Base-by-base conservation (phyloP, 2,797 vertebrate genomes). In the Sebastes melanostomus region DNA sequence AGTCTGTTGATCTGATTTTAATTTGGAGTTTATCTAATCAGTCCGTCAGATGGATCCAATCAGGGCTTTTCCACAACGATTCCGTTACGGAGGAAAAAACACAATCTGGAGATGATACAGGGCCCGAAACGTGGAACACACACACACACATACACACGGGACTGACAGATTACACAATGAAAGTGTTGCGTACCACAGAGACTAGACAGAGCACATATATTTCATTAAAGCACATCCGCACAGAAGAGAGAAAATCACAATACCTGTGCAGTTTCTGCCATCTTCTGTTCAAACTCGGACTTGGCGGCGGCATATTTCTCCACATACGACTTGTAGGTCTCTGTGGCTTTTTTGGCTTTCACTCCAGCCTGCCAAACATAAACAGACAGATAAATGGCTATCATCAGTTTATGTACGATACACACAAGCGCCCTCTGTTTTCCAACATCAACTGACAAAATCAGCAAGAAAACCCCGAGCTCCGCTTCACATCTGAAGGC, bases 281-380 rank as follows among this genome's bases (percentile, higher is more conserved):
- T 99, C 94, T 97, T 99, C 91, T 97, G 96, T 87, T 99, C 98
- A 96, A 99, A 99, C 91, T 98, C 98, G 3, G 96, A 94, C 96
- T 99, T 99, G 32, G 97, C 96, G 16, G 93, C 81, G 87, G 97
- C 97, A 14, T 99, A 99, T 90, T 99, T 99, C 93, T 99, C 98
- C 90, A 99, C 97, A 27, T 96, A 98, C 0, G 96, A 93, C 92
- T 96, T 99, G 92, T 99, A 99, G 65, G 96, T 92, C 92, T 99
- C 98, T 79, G 98, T 99, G 90, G 98, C 98, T 95, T 99, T 99
- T 94, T 97, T 99, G 89, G 97, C 95, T 95, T 99, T 99, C 88
- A 98, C 94, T 87, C 97, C 96, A 88, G 97, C 97, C 98, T 99
- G 90, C 24, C 92, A 82, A 88, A 72, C 20, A 70, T 58, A 90